phyloP scores from a whole-genome alignment of 2,113 vertebrate genomes.

The Phalacrocorax aristotelis region DNA sequence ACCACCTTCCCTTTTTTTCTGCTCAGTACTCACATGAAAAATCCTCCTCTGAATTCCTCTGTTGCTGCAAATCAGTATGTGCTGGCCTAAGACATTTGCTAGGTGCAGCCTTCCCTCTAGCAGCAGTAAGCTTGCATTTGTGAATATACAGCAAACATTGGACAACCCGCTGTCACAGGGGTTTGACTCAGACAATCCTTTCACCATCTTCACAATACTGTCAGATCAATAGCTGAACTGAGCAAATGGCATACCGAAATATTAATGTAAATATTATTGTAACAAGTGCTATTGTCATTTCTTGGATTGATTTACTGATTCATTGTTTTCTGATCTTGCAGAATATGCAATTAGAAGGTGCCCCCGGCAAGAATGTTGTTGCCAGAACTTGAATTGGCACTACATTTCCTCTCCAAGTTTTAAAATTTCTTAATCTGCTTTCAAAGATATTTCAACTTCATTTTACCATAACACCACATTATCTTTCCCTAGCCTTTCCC shows the following conservation, averaged over 20 bases:
- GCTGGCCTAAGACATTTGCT: not conserved
- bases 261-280: not conserved
- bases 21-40: not conserved
- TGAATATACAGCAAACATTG: not conserved
- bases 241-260: not conserved
- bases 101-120: not conserved
- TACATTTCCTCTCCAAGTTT: not conserved
- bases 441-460: not conserved
- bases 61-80: not conserved
- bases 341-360: not conserved
- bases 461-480: not conserved
- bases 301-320: not conserved
- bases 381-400: not conserved
- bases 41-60: not conserved
- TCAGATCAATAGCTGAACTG: not conserved
- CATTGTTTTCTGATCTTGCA: not conserved
- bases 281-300: not conserved
- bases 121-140: not conserved
- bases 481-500: not conserved
- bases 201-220: not conserved
- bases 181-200: not conserved
- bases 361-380: not conserved
- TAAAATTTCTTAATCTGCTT: not conserved
- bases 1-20: not conserved
- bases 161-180: not conserved